Evolutionary conservation across 2,797 vertebrate genomes (phyloP), one percentile per base, ranked within the genome.

Genomic region (Choloepus didactylus): DNA sequence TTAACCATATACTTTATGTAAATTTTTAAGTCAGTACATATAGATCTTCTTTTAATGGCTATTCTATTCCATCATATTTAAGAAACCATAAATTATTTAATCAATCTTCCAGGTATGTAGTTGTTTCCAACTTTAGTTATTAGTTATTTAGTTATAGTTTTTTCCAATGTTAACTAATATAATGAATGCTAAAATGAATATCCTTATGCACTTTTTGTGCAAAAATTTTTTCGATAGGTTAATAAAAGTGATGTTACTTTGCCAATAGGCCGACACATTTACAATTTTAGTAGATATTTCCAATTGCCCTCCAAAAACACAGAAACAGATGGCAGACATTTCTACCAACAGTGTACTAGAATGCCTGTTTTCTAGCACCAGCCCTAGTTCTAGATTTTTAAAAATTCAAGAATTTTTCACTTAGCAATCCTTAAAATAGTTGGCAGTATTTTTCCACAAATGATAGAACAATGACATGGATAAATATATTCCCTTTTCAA

Each of bases 181-280:
- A 83, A 87, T 95, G 38, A 96, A n/a, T 95, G 64, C 54, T 60
- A 94, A 95, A 91, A 82, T 84, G 87, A 82, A 69, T 46, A 83
- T 83, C 23, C 49, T 35, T 75, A 38, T 73, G 8, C 18, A 75
- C 7, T 66, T 56, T 56, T 56, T 60, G 5, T 62, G 1, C 14
- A 86, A 66, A 60, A 82, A 70, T 66, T 83, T 56, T 91, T 82
- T 67, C 18, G 72, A 73, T 70, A 87, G 56, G 72, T 76, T 54
- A 91, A 70, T 89, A 64, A 23, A 88, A 70, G 12, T 91, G 60
- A 67, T 81, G 69, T 60, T 49, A 23, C 2, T 79, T 92, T 67
- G 35, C 35, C 49, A 18, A 82, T 86, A 35, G 56, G 46, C 25
- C 75, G 35, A 62, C n/a, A 87, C 60, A 79, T 81, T 89, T 91